phyloP scores from a whole-genome alignment of 2,888 invertebrate genomes.

The Bombylius discolor region DNA sequence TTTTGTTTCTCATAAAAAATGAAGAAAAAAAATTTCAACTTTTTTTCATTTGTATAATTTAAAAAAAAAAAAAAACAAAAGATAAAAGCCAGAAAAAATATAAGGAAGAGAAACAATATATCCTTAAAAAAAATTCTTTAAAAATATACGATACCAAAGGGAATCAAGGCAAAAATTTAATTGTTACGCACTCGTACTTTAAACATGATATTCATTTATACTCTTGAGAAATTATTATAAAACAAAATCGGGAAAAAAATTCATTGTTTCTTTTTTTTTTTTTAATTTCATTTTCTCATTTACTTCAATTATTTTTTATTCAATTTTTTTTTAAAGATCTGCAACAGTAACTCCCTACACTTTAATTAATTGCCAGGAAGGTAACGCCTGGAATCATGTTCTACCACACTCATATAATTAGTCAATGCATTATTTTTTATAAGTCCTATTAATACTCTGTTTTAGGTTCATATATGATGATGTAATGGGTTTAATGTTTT shows the following conservation, averaged over 20 bases:
- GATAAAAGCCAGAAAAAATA: background rate
- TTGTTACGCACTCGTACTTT: background rate
- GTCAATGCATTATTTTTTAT: background rate
- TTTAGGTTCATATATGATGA: too few relatives aligned
- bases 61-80: background rate
- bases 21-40: too few relatives aligned
- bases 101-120: background rate
- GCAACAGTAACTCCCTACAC: background rate
- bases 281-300: too few relatives aligned
- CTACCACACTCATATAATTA: background rate
- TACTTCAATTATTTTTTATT: too few relatives aligned
- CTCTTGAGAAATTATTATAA: too few relatives aligned
- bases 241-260: too few relatives aligned
- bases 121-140: background rate
- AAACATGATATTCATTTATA: too few relatives aligned
- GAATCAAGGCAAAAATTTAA: constrained; percentile 3
- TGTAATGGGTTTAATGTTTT: too few relatives aligned
- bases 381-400: background rate
- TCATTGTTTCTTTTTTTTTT: too few relatives aligned
- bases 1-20: too few relatives aligned
- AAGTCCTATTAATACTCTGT: too few relatives aligned
- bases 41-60: too few relatives aligned
- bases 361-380: constrained; percentile 3
- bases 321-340: background rate
- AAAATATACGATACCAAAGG: background rate